These are phyloP conservation scores for Augochlorella aurata DNA, from an alignment of 2,888 invertebrate species.

Conservation along the genomic window DNA sequence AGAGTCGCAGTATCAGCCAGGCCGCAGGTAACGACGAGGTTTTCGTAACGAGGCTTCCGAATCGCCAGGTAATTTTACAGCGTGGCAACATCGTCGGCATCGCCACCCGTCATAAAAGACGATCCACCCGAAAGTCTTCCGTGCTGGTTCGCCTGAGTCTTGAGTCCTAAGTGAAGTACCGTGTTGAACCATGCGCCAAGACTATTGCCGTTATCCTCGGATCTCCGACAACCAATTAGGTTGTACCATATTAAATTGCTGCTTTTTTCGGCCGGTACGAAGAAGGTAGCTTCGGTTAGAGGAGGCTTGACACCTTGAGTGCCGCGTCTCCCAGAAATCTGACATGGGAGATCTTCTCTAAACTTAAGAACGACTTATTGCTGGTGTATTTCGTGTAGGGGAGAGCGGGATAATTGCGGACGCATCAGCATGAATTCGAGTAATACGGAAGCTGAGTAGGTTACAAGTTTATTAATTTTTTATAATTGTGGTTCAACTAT, in stretches of 20 bases:
- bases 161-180: constrained; percentile 63
- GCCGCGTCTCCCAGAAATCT: too few relatives aligned
- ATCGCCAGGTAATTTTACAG: constrained; percentile 52
- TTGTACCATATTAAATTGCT: background rate
- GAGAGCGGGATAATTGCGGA: too few relatives aligned
- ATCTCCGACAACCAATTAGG: constrained; percentile 17
- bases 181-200: constrained; percentile 54
- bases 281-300: background rate
- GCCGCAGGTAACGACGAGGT: constrained; percentile 52
- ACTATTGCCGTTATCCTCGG: constrained; percentile 31
- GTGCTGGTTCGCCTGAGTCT: constrained; percentile 12
- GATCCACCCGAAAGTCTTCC: constrained; percentile 22
- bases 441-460: too few relatives aligned
- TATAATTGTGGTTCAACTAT: too few relatives aligned
- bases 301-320: too few relatives aligned
- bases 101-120: constrained; percentile 54
- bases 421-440: too few relatives aligned
- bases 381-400: too few relatives aligned
- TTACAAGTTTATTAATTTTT: too few relatives aligned
- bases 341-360: too few relatives aligned
- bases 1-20: constrained; percentile 44
- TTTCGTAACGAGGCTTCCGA: constrained; percentile 37
- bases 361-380: too few relatives aligned
- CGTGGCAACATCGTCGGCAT: constrained; percentile 37
- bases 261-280: background rate